Evolutionary conservation across 2,888 invertebrate species (phyloP).

Genomic region (Danaus chrysippus): DNA sequence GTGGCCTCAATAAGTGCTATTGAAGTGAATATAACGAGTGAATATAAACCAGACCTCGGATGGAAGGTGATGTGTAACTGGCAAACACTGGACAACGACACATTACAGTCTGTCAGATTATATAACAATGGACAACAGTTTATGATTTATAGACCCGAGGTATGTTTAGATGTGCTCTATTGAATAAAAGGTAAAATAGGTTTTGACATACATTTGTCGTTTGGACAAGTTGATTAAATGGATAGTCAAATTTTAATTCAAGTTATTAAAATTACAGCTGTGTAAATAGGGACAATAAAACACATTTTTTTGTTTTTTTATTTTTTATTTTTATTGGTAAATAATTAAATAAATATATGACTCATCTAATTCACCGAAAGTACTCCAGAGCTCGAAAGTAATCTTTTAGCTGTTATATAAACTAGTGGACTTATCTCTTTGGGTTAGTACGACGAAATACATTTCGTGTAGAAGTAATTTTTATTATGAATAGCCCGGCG

Average conservation of each 20-base stretch:
- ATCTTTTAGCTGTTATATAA: conserved; percentile 6
- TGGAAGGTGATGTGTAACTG: conserved; percentile 61
- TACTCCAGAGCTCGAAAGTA: background rate
- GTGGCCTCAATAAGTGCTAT: conserved; percentile 40
- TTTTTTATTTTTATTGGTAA: background rate
- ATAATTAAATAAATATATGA: background rate
- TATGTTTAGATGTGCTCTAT: conserved; percentile 31
- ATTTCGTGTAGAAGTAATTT: conserved; percentile 17
- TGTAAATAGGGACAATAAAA: no score
- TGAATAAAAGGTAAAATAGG: no score
- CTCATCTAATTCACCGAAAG: background rate
- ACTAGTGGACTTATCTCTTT: conserved; percentile 11
- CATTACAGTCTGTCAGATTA: conserved; percentile 56
- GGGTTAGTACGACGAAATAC: conserved; percentile 16
- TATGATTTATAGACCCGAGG: conserved; percentile 61
- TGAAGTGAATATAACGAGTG: conserved; percentile 46
- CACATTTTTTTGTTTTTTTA: background rate
- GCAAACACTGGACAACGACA: conserved; percentile 48
- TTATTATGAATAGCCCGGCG: conserved; percentile 24
- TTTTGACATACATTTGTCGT: no score
- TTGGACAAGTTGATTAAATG: no score
- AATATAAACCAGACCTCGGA: conserved; percentile 53
- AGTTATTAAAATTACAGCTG: no score
- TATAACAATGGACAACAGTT: conserved; percentile 55
- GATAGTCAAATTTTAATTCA: no score